These are phyloP conservation scores for Danionella dracula DNA, from an alignment of 2,797 vertebrate genomes.

Conservation along the genomic window DNA sequence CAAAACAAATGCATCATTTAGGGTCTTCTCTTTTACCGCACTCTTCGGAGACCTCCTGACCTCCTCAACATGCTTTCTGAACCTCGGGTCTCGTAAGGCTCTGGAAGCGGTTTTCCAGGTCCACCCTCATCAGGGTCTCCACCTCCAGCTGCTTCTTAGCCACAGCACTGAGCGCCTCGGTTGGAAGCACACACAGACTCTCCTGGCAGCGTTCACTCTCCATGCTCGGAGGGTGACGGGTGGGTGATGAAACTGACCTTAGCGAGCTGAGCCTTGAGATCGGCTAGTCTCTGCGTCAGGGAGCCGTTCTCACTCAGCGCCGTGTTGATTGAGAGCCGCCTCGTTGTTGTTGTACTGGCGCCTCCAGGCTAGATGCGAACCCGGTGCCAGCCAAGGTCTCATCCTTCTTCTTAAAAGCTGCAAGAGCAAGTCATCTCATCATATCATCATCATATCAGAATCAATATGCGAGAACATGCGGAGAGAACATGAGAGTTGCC, in stretches of 20 bases:
- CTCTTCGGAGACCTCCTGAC: slow-evolving; percentile 55
- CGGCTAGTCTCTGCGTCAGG: slow-evolving; percentile 74
- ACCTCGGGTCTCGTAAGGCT: slow-evolving; percentile 87
- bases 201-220: too few relatives aligned
- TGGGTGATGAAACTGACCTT: slow-evolving; percentile 81
- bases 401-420: slow-evolving; percentile 90
- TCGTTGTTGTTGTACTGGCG: slow-evolving; percentile 84
- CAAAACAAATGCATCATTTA: neutral
- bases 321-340: slow-evolving; percentile 76
- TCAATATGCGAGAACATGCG: too few relatives aligned
- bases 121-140: slow-evolving; percentile 91
- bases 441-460: too few relatives aligned
- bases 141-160: slow-evolving; percentile 91
- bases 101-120: slow-evolving; percentile 93
- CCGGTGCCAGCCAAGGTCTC: slow-evolving; percentile 75
- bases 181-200: slow-evolving; percentile 59
- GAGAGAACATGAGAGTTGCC: too few relatives aligned
- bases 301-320: slow-evolving; percentile 77
- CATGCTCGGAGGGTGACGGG: too few relatives aligned
- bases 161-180: slow-evolving; percentile 75
- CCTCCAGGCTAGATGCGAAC: slow-evolving; percentile 81
- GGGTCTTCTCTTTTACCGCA: too few relatives aligned
- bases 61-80: slow-evolving; percentile 93
- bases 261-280: slow-evolving; percentile 78
- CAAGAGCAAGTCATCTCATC: neutral